Conservation (phyloP, 2,797 vertebrate species). For the Zalophus californianus region DNA sequence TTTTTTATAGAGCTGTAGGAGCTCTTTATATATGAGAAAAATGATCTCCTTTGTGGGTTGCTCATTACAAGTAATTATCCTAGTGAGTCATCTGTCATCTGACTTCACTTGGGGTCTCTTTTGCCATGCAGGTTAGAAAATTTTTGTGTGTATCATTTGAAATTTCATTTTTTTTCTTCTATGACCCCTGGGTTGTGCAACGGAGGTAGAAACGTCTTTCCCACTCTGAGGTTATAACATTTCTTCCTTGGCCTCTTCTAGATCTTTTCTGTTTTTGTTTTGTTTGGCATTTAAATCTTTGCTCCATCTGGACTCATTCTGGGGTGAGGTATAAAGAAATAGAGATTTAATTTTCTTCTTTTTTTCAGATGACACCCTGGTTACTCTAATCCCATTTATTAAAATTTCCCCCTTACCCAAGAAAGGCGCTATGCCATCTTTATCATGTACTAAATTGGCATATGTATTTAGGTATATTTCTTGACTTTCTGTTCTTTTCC, state of each 20-base stretch:
- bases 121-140: background rate
- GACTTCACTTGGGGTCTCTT: background rate
- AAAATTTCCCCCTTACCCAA: background rate
- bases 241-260: background rate
- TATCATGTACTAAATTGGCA: background rate
- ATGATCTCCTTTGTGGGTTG: background rate
- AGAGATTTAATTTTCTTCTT: background rate
- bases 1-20: background rate
- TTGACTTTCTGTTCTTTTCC: background rate
- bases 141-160: background rate
- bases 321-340: background rate
- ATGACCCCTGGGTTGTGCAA: too few species aligned
- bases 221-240: background rate
- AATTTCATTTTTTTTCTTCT: background rate
- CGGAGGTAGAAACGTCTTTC: background rate
- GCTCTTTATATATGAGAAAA: conserved; percentile 30
- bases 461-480: background rate
- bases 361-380: background rate
- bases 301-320: background rate
- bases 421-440: background rate
- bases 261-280: background rate
- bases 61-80: background rate
- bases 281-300: background rate
- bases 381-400: background rate
- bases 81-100: background rate